Evolutionary conservation across 1,140 invertebrate species (phyloP), one percentile per base, ranked within the genome.

Genomic region (Amphibalanus amphitrite): DNA sequence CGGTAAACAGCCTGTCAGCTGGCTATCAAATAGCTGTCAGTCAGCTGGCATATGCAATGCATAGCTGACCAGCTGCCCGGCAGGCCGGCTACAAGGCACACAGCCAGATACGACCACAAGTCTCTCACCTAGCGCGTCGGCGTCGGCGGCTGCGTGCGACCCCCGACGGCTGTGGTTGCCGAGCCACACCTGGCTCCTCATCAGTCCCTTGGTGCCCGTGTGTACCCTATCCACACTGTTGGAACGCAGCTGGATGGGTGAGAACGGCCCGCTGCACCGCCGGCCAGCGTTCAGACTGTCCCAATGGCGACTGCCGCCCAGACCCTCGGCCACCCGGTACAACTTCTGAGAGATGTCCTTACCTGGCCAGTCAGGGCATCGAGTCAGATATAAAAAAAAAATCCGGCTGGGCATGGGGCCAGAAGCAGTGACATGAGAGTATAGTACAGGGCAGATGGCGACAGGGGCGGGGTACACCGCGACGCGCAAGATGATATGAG

Each of bases 301-400:
- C 82, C 83, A 80, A 38, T 30, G 68, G 38, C 17, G 29, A 30
- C 69, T 29, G 69, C 17, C 70, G 70, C 67, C 82, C 69, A 87
- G 79, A 73, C 87, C 85, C 77, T 91, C 89, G 78, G 90, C 90
- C 70, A 90, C 83, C 64, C 88, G 89, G 78, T 92, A 92, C 74
- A 92, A 80, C 80, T 93, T 92, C 75, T 89, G 86, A 1, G 90
- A 91, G 76, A 93, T 90, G 78, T 93, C 90, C 80, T 91, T 91
- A 64, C 87, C 86, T 88, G 76, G 28, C 82, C n/a, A n/a, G 33
- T 38, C 33, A 38, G 33, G 81, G 69, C 20, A 29, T 0, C 28
- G 69, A 33, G 38, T 26, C 30, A 23, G 25, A 1, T 59, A n/a
- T 29, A 72, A 71, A 0, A 20, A 72, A 25, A n/a, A 23, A 26